Evolutionary conservation across 2,888 invertebrate genomes (phyloP), one percentile per base, ranked within the genome.

Genomic region (Morpho helenor): DNA sequence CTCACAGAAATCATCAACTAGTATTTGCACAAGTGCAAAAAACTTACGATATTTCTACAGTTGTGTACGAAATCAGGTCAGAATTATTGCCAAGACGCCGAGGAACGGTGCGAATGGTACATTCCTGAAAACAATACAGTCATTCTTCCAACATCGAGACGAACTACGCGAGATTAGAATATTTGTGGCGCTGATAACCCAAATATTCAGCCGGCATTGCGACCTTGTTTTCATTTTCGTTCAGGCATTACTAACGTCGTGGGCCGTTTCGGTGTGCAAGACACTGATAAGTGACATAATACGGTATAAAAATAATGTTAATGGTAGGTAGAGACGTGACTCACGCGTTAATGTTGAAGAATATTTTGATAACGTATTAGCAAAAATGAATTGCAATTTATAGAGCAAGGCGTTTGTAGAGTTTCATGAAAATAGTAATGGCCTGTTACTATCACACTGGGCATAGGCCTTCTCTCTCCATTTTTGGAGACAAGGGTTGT

Each of bases 201-300:
- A 82, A 85, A 88, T 87, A 81, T 74, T 71, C 79, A 82, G 66
- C 63, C 71, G 73, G 80, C 84, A 84, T 85, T 78, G 71, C 85
- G 87, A 79, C 88, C 87, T 88, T 87, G 87, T 80, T 86, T 87
- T 87, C 86, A 70, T 77, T 88, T 88, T 88, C 86, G 75, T 86
- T 87, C 68, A 67, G 66, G 60, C 66, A 64, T 55, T 63, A 59
- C 60, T 44, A 52, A 50, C 63, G 66, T 64, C 70, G 65, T 68
- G 68, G 69, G 66, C 66, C 66, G 74, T 73, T 71, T 73, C 69
- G 73, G 68, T 74, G 73, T 76, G 68, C 67, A 66, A 68, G 66
- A 65, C 60, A 68, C 68, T 67, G 70, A 74, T 68, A 70, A 73
- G 68, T 84, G 77, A 81, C 75, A 84, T 67, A 69, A 69, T 57